Evolutionary conservation across 2,888 invertebrate genomes (phyloP), one percentile per base, ranked within the genome.

Genomic region (Chalcosyrphus nemorum): DNA sequence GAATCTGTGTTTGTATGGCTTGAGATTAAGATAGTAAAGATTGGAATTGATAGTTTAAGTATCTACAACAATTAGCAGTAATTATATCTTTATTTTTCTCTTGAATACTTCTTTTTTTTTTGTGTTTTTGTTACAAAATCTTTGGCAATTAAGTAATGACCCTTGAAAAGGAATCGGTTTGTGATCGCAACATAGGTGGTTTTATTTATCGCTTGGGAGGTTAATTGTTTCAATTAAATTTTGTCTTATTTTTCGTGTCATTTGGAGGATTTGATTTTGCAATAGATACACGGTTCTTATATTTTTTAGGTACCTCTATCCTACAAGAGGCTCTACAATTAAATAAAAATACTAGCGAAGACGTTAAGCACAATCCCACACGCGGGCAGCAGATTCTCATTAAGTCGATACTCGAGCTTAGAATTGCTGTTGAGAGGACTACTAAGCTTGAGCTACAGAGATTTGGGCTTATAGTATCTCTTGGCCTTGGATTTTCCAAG

Each of bases 71-170:
- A 75, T 75, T 75, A 66, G 66, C 21, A 43, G 35, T 9, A 59
- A 68, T 76, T 76, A 66, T 52, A 72, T 72, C 72, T 72, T 72
- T 29, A 61, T 29, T 59, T 21, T 59, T 50, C 38, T 19, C 32
- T 57, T 24, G 50, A 27, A 17, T 4, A 1, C 11, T n/a, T 21
- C 9, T 3, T 15, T 11, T 35, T 17, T 47, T 32, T 21, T 54
- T 24, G 24, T 57, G 9, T 41, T 7, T 38, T 57, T 4, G 50
- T 76, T 59, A 59, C 57, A 41, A 66, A 68, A 76, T 76, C 66
- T 43, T 76, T 76, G 56, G 75, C 65, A 76, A 68, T 76, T 66
- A 66, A 41, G 66, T 52, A 52, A 32, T 76, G 76, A 76, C 76
- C 76, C 76, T 59, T 76, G 66, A 43, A 32, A n/a, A 29, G 50